Base-by-base conservation (phyloP, 1,140 invertebrate species). In the Diachasmimorpha longicaudata region DNA sequence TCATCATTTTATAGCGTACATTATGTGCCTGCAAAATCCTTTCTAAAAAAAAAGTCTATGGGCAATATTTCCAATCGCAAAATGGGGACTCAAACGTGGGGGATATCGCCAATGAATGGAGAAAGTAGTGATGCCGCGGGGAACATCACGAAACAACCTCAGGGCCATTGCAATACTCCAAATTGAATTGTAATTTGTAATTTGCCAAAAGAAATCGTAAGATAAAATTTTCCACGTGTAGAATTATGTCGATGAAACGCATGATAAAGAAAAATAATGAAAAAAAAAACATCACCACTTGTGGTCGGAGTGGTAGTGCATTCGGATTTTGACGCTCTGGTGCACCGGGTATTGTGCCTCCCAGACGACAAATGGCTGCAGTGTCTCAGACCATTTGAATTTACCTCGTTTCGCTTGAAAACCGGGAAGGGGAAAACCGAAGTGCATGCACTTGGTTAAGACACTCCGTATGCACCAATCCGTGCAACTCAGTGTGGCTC, bases 1-100 rank as follows among this genome's bases (percentile, higher is more conserved):
- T 66, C 13, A 69, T 8, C 16, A 73, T 72, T 74, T 74, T 73
- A 74, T 76, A 68, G 39, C 19, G 55, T 19, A 37, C 31, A 44
- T 72, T 68, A 44, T 46, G 23, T 25, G 21, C 23, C 21, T 55
- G 9, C 1, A 21, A 3, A 42, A 42, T 42, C 9, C 39, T 11
- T 9, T 52, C 14, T 16, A 52, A 19, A 19, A 52, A 16, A 16
- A 16, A n/a, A 16, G n/a, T n/a, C n/a, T n/a, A n/a, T n/a, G 1
- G 1, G 9, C 48, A n/a, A 16, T n/a, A 16, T n/a, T 16, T 2
- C 3, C 48, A 2, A 16, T 42, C 9, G n/a, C 0, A 52, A n/a
- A 52, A 52, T 16, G n/a, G 14, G 16, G 5, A 52, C 10, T 46
- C 44, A 10, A 46, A 14, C n/a, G 9, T 46, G 10, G 44, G 6